Conservation (phyloP, 2,888 invertebrate species). For the Phragmatobia fuliginosa region DNA sequence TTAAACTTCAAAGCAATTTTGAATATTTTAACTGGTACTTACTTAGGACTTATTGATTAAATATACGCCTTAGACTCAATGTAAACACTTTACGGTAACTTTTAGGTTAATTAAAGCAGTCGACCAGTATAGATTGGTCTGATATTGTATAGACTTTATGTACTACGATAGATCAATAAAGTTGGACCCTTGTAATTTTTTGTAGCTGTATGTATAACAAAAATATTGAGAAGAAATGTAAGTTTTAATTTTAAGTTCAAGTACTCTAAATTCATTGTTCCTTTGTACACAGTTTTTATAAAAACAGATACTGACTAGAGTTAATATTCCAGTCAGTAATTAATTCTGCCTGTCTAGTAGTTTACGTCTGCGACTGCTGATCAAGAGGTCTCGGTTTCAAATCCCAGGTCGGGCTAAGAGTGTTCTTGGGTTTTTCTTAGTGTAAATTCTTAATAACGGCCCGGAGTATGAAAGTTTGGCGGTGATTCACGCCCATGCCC, state of each 20-base stretch:
- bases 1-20: background rate
- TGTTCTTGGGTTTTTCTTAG: too few species aligned
- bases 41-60: background rate
- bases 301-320: too few species aligned
- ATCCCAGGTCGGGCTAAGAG: too few species aligned
- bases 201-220: background rate
- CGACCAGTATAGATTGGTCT: background rate
- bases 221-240: background rate
- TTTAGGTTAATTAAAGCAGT: background rate
- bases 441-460: too few species aligned
- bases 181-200: too few species aligned
- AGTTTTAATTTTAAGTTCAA: background rate
- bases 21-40: background rate
- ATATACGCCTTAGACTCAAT: background rate
- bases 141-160: background rate
- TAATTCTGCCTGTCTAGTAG: too few species aligned
- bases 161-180: background rate
- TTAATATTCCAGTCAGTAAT: too few species aligned
- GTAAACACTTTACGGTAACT: background rate
- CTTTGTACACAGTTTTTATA: too few species aligned
- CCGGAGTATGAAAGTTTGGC: too few species aligned
- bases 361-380: too few species aligned
- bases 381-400: too few species aligned
- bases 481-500: too few species aligned
- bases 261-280: background rate